Conservation (phyloP, 1,140 invertebrate genomes). For the Hermetia illucens region DNA sequence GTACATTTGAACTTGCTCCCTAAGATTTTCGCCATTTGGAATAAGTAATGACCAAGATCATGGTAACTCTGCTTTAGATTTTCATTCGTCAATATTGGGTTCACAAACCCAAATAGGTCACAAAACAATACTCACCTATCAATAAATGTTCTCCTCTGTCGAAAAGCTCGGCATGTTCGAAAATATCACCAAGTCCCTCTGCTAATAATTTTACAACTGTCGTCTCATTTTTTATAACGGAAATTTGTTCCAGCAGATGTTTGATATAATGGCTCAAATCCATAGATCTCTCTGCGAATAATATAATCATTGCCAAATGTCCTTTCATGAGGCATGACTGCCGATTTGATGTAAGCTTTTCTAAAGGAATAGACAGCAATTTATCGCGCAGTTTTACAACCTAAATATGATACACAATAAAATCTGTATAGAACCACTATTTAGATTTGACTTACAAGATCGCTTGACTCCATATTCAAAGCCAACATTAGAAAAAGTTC, state of each 20-base stretch:
- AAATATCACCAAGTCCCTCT: constrained; percentile 13
- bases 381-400: constrained; percentile 18
- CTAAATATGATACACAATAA: no score
- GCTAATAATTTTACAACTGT: constrained; percentile 15
- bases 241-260: constrained; percentile 19
- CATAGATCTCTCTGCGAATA: constrained; percentile 15
- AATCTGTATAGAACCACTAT: not conserved
- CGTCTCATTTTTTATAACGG: constrained; percentile 15
- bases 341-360: constrained; percentile 16
- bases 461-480: constrained; percentile 12
- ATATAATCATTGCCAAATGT: constrained; percentile 21
- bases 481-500: constrained; percentile 23
- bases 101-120: no score
- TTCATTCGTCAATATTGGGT: no score
- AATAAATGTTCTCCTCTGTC: constrained; percentile 20
- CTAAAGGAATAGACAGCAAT: constrained; percentile 18
- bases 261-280: constrained; percentile 17
- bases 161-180: constrained; percentile 18
- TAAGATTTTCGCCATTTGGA: not conserved
- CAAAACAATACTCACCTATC: constrained; percentile 8
- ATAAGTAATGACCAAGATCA: not conserved
- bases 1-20: not conserved
- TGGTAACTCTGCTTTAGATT: no score
- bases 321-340: constrained; percentile 20
- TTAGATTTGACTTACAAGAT: constrained; percentile 8